Evolutionary conservation across 64 coral and sea anemone species (phyloP), one percentile per base, ranked within the genome.

Genomic region (Montipora efflorescens): DNA sequence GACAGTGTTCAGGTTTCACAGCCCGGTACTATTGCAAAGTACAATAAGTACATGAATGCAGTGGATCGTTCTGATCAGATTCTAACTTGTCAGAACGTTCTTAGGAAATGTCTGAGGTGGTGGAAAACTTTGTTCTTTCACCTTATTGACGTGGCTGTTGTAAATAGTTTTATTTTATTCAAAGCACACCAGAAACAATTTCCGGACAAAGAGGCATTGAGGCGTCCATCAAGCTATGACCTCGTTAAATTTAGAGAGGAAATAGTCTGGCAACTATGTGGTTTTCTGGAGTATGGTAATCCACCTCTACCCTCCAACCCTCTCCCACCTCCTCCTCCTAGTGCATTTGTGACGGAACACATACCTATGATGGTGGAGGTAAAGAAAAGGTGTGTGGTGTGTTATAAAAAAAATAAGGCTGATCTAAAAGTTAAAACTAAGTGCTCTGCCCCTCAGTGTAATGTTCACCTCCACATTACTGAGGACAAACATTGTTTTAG

Each of bases 361-460:
- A 90, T 98, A 53, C 93, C 92, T 25, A 28, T 89, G 51, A 79
- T 55, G 23, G 67, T 84, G 14, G 76, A 97, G 23, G 70, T 10
- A 18, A 74, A 20, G 36, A 90, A 72, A 77, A 90, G 88, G 13
- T 94, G 95, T 83, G 91, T 88, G 23, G 95, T 96, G 12, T 96
- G 95, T 23, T 96, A 93, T 61, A 93, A 78, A 43, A 59, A 85
- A 57, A 91, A 87, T n/a, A 90, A 81, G 70, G 91, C 81, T 19
- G 61, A 91, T 57, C 82, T 81, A 44, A 76, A 87, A 14, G 95
- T 93, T 45, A 25, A 55, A 21, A 76, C 91, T 36, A 88, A 96
- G 59, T 96, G 95, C 36, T 82, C 48, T 88, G 95, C 95, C 15
- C 87, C 81, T 2, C 91, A 96, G 85, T 96, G 95, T 78, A 21